Evolutionary conservation across 2,888 invertebrate genomes (phyloP).

Genomic region (Odontothrips loti): DNA sequence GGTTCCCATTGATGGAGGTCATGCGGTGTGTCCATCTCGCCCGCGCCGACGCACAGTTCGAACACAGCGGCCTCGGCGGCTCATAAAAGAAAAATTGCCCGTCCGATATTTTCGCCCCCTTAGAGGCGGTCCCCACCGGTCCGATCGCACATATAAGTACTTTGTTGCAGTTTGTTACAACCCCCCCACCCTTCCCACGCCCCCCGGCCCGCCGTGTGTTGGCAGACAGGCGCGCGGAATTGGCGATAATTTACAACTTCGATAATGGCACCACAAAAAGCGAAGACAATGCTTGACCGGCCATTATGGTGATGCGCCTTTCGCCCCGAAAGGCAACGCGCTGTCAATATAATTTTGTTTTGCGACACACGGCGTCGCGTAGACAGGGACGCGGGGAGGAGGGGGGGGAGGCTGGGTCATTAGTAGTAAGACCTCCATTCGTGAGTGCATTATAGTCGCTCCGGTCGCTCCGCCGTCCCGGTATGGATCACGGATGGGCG

Average conservation of each 20-base stretch:
- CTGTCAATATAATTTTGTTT: no score
- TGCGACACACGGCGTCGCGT: no score
- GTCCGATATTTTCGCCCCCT: background rate
- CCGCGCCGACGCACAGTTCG: background rate
- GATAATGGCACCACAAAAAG: slow-evolving; percentile 13
- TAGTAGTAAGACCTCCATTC: no score
- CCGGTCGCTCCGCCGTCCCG: no score
- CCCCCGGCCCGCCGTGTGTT: no score
- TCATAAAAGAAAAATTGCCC: background rate
- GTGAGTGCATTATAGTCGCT: no score
- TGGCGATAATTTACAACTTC: slow-evolving; percentile 22
- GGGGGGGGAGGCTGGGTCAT: no score
- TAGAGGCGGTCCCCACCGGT: background rate
- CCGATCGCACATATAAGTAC: slow-evolving; percentile 13
- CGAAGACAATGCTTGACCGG: slow-evolving; percentile 23
- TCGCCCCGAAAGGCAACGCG: no score
- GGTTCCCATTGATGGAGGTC: no score
- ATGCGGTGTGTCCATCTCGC: background rate
- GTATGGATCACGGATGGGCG: no score
- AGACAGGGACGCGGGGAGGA: no score
- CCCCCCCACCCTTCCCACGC: background rate
- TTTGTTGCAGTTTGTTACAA: slow-evolving; percentile 21
- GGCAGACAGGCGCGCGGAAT: slow-evolving; percentile 10
- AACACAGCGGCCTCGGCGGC: no score
- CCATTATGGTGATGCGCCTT: background rate